phyloP scores from a whole-genome alignment of 2,113 vertebrate species.

The Sphyrna mokarran region DNA sequence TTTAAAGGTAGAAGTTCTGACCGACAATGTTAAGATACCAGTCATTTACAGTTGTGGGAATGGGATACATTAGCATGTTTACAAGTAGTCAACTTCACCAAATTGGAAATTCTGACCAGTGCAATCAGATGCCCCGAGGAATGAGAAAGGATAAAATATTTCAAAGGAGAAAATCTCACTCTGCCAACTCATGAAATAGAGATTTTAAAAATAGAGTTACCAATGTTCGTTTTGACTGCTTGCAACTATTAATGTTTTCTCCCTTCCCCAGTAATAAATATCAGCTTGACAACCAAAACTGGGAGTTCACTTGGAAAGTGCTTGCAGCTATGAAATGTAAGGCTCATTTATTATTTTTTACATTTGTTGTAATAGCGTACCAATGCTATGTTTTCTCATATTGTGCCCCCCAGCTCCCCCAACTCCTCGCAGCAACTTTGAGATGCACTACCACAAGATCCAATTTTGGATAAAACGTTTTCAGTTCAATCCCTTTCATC shows the following conservation, averaged over 20 bases:
- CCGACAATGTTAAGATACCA: background rate
- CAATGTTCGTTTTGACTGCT: constrained; percentile 19
- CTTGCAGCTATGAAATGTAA: background rate
- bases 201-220: constrained; percentile 20
- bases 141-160: background rate
- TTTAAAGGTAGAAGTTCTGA: background rate
- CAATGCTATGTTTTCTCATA: background rate
- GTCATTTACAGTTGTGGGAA: background rate
- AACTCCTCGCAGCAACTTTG: background rate
- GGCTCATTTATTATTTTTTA: background rate
- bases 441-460: background rate
- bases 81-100: background rate
- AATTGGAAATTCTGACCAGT: background rate
- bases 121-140: background rate
- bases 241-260: background rate
- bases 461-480: background rate
- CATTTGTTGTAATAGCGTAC: background rate
- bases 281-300: constrained; percentile 7
- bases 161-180: background rate
- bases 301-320: constrained; percentile 1
- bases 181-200: background rate
- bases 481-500: constrained; percentile 12
- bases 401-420: background rate
- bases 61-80: background rate
- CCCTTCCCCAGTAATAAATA: constrained; percentile 1